Evolutionary conservation across 2,797 vertebrate species (phyloP).

Genomic region (Chloroceryle amazona): DNA sequence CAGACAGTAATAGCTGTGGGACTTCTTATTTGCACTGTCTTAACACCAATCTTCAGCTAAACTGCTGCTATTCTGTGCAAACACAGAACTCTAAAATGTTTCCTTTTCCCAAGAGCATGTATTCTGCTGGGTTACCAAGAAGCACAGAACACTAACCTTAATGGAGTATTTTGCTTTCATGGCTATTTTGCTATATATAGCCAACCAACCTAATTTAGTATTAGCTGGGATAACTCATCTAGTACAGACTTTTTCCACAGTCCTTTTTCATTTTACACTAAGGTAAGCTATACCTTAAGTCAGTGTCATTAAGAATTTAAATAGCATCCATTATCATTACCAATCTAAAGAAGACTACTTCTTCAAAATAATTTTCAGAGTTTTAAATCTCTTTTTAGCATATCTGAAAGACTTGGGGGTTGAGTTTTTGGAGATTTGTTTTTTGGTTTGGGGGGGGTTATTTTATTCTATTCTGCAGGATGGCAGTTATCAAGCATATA

Average conservation of each 20-base stretch:
- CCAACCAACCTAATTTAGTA: not conserved
- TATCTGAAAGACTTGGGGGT: rapidly evolving
- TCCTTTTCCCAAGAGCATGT: not conserved
- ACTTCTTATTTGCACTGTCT: not conserved
- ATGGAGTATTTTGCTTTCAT: not conserved
- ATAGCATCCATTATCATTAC: not conserved
- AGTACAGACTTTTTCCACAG: not conserved
- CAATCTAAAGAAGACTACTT: not conserved
- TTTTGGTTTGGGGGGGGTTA: not conserved
- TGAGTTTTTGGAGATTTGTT: rapidly evolving
- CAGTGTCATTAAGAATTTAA: not conserved
- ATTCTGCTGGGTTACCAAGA: not conserved
- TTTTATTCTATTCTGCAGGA: not conserved
- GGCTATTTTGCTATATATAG: not conserved
- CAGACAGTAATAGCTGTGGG: not conserved
- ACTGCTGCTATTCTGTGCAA: not conserved
- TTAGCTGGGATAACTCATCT: not conserved
- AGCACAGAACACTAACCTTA: not conserved
- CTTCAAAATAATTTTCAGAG: not conserved
- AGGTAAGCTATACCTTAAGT: not conserved
- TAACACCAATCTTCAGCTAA: not conserved
- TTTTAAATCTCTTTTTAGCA: not conserved
- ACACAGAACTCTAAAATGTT: not conserved
- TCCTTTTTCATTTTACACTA: not conserved
- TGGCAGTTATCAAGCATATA: not conserved